Evolutionary conservation across 2,113 vertebrate species (phyloP).

Genomic region (Octodon degus): DNA sequence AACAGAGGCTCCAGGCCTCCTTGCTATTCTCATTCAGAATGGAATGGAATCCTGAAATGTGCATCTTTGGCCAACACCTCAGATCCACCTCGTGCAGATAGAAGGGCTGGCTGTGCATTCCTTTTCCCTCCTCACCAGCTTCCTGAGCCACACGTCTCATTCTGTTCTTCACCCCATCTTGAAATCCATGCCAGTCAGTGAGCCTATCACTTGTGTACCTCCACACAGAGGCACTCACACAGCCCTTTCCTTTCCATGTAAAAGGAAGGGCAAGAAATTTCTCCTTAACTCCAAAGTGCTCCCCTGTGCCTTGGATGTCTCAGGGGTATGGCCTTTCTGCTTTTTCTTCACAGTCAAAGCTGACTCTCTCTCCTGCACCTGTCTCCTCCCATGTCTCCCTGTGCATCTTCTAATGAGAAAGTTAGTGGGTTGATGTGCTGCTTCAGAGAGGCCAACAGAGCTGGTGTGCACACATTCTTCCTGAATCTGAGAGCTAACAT

Average conservation of each 20-base stretch:
- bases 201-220: not conserved
- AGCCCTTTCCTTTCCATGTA: not conserved
- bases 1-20: not conserved
- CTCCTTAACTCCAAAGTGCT: not conserved
- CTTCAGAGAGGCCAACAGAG: not conserved
- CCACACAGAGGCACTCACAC: not conserved
- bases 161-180: not conserved
- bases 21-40: not conserved
- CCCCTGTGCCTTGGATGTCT: not conserved
- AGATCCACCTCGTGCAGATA: not conserved
- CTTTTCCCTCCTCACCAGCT: not conserved
- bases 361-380: not conserved
- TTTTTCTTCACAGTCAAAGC: not conserved
- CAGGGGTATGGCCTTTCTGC: not conserved
- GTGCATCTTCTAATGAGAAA: not conserved
- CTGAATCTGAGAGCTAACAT: not conserved
- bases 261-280: not conserved
- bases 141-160: not conserved
- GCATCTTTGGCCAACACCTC: not conserved
- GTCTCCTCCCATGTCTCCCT: not conserved
- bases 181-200: not conserved
- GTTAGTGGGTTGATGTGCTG: not conserved
- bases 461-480: not conserved
- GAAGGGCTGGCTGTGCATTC: not conserved
- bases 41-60: not conserved